Base-by-base conservation (phyloP, 2,797 vertebrate species). In the Sebastes diaconus region DNA sequence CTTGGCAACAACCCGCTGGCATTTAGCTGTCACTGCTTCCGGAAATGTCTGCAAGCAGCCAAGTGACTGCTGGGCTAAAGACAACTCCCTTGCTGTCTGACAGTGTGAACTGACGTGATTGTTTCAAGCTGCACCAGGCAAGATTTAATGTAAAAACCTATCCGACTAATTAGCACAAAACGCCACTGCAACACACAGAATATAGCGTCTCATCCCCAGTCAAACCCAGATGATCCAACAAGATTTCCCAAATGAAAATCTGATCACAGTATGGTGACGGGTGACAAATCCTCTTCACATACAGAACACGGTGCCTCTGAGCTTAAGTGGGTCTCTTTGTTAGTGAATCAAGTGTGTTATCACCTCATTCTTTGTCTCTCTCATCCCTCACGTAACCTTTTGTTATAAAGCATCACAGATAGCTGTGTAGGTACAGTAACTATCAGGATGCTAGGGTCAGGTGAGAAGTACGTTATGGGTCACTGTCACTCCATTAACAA, bases 1-100 rank as follows among this genome's bases (percentile, higher is more conserved):
- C 83, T 76, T 92, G 84, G 88, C 91, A 93, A 46, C 66, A 30
- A 79, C 81, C 79, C 54, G 71, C 90, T 92, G 92, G 78, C 86
- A 87, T 92, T 88, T 88, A 83, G 88, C 86, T 92, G 89, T 78
- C 88, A 73, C 85, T n/a, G 80, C 81, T 59, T 78, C 83, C 58
- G 76, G 89, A 87, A 86, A 79, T n/a, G 78, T 91, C 83, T 90
- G 77, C 63, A 69, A 71, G 77, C 82, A 80, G 87, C 88, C 83
- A 73, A 88, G 73, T 25, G 79, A 59, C 84, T 74, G 84, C 80
- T 58, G 77, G 22, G 77, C 69, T 73, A 36, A 72, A 82, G 85
- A 85, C 76, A 0, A 46, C 83, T 78, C 73, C 61, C 59, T 0
- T 4, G 63, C 75, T 2, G 73, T 70, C 67, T 59, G 75, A 39